These are phyloP conservation scores for Thalassophryne amazonica DNA, from an alignment of 2,797 vertebrate genomes.

Conservation along the genomic window DNA sequence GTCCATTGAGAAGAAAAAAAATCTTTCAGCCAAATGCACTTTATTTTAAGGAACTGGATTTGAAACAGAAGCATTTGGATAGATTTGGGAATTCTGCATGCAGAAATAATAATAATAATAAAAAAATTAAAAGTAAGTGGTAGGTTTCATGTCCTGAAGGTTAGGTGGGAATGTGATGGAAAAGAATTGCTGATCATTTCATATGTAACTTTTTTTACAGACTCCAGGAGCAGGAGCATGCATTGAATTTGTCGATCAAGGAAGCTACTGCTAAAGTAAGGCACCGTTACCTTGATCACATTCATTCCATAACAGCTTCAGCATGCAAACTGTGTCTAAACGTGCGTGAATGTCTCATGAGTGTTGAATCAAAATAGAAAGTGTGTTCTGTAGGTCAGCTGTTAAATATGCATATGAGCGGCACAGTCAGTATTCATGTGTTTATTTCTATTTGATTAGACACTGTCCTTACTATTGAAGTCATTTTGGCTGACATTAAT, in stretches of 20 bases:
- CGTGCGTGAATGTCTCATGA: constrained; percentile 34
- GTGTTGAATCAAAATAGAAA: constrained; percentile 24
- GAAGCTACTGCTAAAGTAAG: constrained; percentile 88
- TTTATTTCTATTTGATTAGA: constrained; percentile 30
- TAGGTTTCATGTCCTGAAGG: background rate
- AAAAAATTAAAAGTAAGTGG: background rate
- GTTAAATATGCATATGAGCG: constrained; percentile 29
- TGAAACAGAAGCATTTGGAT: background rate
- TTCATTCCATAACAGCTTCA: constrained; percentile 8
- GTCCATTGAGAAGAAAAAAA: background rate
- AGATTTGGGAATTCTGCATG: background rate
- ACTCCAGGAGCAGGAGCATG: constrained; percentile 84
- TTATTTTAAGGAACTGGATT: background rate
- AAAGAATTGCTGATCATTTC: background rate
- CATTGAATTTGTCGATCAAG: constrained; percentile 80
- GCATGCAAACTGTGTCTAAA: constrained; percentile 15
- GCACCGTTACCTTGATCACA: constrained; percentile 6
- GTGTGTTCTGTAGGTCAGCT: constrained; percentile 3
- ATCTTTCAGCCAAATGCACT: background rate
- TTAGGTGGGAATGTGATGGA: background rate
- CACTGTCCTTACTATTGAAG: constrained; percentile 6
- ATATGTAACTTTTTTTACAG: too few species aligned
- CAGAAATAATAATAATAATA: background rate
- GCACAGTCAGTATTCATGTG: constrained; percentile 23
- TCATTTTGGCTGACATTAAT: too few species aligned